phyloP scores from a whole-genome alignment of 2,113 vertebrate genomes.

The Actenoides lindsayi region DNA sequence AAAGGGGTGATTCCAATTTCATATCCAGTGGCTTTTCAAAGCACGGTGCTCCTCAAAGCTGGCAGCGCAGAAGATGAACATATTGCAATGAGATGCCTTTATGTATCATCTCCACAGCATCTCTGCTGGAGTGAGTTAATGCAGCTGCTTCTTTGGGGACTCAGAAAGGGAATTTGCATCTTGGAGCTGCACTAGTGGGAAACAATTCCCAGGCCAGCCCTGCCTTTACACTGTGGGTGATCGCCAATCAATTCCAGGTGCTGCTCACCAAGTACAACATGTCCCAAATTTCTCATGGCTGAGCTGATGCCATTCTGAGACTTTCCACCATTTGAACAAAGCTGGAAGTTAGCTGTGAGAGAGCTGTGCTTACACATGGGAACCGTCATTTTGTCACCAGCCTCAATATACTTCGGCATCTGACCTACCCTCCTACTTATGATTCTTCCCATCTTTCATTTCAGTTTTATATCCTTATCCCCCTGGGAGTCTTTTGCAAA shows the following conservation, averaged over 20 bases:
- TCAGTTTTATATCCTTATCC: neutral
- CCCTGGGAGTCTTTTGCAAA: neutral
- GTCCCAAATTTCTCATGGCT: conserved; percentile 21
- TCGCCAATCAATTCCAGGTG: conserved; percentile 12
- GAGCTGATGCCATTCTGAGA: conserved; percentile 18
- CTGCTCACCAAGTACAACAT: neutral
- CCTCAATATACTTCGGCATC: neutral
- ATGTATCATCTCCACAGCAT: neutral
- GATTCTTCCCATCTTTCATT: conserved; percentile 17
- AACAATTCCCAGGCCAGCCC: conserved; percentile 7
- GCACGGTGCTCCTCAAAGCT: neutral
- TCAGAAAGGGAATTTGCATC: neutral
- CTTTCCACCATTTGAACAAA: conserved; percentile 19
- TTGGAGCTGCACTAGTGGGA: neutral
- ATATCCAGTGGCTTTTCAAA: neutral
- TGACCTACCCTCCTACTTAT: conserved; percentile 11
- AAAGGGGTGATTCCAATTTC: neutral
- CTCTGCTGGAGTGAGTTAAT: neutral
- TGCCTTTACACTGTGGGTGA: conserved; percentile 1
- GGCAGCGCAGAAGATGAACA: neutral
- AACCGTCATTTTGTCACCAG: conserved; percentile 29
- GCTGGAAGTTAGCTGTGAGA: conserved; percentile 15
- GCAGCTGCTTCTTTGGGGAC: neutral
- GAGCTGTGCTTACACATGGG: neutral
- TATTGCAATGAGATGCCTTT: neutral